phyloP scores from a whole-genome alignment of 2,113 vertebrate genomes.

The Chloebia gouldiae region DNA sequence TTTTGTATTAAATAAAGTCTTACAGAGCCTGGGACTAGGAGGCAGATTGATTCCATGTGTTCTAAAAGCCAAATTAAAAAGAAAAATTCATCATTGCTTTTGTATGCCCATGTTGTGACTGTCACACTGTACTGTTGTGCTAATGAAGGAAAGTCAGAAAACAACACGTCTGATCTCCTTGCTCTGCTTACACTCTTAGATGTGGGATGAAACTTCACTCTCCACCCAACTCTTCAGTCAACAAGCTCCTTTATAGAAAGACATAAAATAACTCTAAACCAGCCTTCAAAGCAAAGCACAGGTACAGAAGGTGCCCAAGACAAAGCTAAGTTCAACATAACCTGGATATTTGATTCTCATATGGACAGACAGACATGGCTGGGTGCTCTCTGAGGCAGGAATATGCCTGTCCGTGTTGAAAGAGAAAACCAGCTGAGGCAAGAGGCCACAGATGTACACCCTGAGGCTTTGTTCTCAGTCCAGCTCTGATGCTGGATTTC shows the following conservation, averaged over 20 bases:
- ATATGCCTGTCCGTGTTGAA: background rate
- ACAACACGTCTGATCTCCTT: background rate
- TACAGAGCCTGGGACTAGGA: background rate
- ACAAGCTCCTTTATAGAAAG: background rate
- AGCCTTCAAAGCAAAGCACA: background rate
- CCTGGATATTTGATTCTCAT: background rate
- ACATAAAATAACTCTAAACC: background rate
- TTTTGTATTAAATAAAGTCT: background rate
- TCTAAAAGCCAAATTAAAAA: background rate
- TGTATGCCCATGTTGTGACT: background rate
- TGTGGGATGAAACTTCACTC: background rate
- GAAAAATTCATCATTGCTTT: background rate
- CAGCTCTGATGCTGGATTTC: background rate
- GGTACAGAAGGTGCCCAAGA: background rate
- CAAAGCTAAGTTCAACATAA: background rate
- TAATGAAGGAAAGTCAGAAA: background rate
- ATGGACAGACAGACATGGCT: background rate
- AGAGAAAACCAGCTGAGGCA: background rate
- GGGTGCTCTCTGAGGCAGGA: background rate
- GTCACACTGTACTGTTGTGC: background rate
- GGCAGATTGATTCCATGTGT: background rate
- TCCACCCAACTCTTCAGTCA: background rate
- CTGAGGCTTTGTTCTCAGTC: background rate
- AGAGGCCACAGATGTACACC: background rate
- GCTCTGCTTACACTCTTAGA: background rate